A percentile compares a stretch with the other conserved stretches of the same genome.
Conservation (phyloP, 2,888 invertebrate genomes). For the Cristatella mucedo region DNA sequence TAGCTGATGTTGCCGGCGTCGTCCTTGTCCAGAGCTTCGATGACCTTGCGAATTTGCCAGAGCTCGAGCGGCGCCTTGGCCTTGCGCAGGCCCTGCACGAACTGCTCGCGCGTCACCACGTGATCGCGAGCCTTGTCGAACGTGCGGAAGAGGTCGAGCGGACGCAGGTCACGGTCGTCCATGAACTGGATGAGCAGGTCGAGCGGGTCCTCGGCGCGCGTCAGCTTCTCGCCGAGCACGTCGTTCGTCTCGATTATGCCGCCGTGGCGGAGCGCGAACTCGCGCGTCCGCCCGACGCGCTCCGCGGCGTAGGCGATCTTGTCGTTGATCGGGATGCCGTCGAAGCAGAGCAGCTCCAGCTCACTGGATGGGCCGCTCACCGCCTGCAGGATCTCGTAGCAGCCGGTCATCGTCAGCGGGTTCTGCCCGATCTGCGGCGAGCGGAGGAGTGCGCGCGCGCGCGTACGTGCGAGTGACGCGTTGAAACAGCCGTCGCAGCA, state of each 20-base stretch:
- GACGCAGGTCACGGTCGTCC: slow-evolving; percentile 26
- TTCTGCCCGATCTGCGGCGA: slow-evolving; percentile 28
- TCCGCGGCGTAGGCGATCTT: slow-evolving; percentile 23
- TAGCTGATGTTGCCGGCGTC: slow-evolving; percentile 28
- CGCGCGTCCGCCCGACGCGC: slow-evolving; percentile 19
- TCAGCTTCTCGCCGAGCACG: slow-evolving; percentile 19
- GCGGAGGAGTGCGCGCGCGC: too few species aligned
- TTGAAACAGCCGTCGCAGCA: too few species aligned
- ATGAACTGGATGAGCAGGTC: slow-evolving; percentile 28
- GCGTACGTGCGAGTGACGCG: too few species aligned
- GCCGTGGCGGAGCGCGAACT: slow-evolving; percentile 24
- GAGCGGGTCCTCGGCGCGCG: slow-evolving; percentile 25
- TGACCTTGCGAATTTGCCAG: slow-evolving; percentile 21
- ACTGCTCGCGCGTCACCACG: slow-evolving; percentile 27
- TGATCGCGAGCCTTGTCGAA: slow-evolving; percentile 27
- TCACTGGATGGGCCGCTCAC: slow-evolving; percentile 17
- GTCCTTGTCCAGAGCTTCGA: slow-evolving; percentile 21
- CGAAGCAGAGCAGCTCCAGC: slow-evolving; percentile 20
- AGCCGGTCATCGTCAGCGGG: slow-evolving; percentile 34
- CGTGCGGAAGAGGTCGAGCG: slow-evolving; percentile 32
- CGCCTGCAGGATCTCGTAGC: slow-evolving; percentile 24
- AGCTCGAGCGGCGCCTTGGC: slow-evolving; percentile 22
- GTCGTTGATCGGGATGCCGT: slow-evolving; percentile 29
- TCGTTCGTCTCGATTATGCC: slow-evolving; percentile 25
- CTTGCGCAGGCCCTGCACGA: slow-evolving; percentile 27